Base-by-base conservation (phyloP, 2,888 invertebrate species). In the Leptinotarsa haldemani region DNA sequence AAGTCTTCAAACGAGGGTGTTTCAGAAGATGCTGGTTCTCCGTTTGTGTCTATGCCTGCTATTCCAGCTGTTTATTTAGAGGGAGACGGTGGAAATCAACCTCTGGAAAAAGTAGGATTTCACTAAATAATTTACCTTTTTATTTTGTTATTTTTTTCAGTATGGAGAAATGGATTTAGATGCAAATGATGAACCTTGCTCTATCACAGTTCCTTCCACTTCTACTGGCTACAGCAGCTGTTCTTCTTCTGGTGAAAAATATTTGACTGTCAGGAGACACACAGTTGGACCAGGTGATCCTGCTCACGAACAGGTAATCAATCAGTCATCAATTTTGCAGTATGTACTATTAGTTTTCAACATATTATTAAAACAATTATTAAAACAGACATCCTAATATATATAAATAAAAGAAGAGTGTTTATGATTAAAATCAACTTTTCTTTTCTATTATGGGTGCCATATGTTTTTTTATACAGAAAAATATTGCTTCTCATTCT, bases 221-320 rank as follows among this genome's bases (percentile, higher is more conserved):
- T 81, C 77, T 16, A 71, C 83, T 73, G 77, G 83, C 71, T 78
- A 85, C 80, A 63, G 85, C 80, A 79, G 87, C 82, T 80, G 83
- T 71, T 71, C 81, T 74, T 71, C 83, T 70, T 83, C 85, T n/a
- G 85, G 86, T 47, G 88, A 88, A 80, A 85, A 85, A 77, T 90
- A 90, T 82, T 87, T 90, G 76, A 93, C 94, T 65, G 92, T 94
- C 67, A 89, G 97, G 53, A 89, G 97, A 22, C 97, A 98, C 86
- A 98, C 98, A 0, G 97, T 98, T 1, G 97, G 97, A 0, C 96
- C 96, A 0, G 97, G 97, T 3, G 96, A 97, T 89, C 93, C 95
- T 48, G 91, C 94, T 0, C 96, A 96, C 83, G 94, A 95, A 80
- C 95, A 94, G 89, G 82, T 81, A 70, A 61, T 22, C 40, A 40